A percentile compares a stretch with the other conserved stretches of the same genome.
These are phyloP conservation scores for Cebus imitator DNA, from an alignment of 2,113 vertebrate species.

Conservation along the genomic window DNA sequence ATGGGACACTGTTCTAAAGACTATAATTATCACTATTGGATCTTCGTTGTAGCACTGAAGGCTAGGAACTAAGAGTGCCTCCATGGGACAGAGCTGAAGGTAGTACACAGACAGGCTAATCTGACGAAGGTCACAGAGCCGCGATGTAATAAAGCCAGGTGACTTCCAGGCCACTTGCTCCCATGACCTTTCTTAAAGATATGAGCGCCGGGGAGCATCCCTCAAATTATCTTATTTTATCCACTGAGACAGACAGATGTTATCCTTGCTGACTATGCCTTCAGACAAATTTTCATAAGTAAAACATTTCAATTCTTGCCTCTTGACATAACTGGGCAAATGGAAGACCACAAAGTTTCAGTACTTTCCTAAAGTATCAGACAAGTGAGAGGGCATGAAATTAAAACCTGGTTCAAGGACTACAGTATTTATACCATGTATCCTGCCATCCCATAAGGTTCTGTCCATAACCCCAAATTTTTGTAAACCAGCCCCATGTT, in stretches of 20 bases:
- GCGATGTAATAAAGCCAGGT: not conserved
- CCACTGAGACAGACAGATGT: no score
- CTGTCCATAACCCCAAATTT: fast-evolving
- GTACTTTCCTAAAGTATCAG: not conserved
- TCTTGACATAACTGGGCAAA: not conserved
- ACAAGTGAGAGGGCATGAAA: not conserved
- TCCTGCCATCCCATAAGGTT: not conserved
- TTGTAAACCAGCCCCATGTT: not conserved
- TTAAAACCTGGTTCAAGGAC: not conserved
- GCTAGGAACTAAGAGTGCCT: fast-evolving
- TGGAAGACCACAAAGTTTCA: not conserved
- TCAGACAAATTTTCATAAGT: not conserved
- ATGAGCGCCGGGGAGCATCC: fast-evolving
- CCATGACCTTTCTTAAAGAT: not conserved
- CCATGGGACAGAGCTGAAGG: not conserved
- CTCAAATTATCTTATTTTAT: no score
- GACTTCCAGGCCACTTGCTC: not conserved
- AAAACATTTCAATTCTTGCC: not conserved
- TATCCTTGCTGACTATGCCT: not conserved
- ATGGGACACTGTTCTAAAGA: not conserved
- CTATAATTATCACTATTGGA: fast-evolving
- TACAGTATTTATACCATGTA: fast-evolving
- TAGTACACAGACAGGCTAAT: no score
- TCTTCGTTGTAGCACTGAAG: not conserved
- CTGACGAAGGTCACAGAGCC: not conserved